Conservation (phyloP, 2,797 vertebrate species). For the Macropodus opercularis region DNA sequence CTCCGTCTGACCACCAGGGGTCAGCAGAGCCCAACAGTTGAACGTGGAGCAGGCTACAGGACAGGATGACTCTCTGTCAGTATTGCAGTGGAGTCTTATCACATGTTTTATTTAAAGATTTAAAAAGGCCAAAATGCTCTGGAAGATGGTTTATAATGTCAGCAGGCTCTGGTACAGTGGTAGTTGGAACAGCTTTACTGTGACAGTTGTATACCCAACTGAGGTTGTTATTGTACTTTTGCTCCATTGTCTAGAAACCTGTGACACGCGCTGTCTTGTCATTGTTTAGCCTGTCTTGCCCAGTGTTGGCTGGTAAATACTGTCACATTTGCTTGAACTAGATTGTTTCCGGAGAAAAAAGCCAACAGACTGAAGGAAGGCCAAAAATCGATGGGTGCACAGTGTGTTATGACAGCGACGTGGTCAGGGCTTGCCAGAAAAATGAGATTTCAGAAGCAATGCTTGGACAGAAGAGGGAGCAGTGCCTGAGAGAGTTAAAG, state of each 20-base stretch:
- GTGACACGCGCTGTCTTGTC: neutral
- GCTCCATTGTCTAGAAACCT: neutral
- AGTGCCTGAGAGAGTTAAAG: slow-evolving; percentile 52
- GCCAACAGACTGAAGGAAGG: slow-evolving; percentile 10
- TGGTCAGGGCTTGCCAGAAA: slow-evolving; percentile 41
- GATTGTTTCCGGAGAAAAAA: slow-evolving; percentile 25
- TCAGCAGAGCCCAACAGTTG: slow-evolving; percentile 51
- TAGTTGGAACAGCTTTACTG: no score
- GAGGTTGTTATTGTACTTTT: slow-evolving; percentile 4
- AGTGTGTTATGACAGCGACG: slow-evolving; percentile 28
- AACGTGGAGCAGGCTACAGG: neutral
- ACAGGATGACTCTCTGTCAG: no score
- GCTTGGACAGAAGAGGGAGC: slow-evolving; percentile 39
- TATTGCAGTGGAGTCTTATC: no score
- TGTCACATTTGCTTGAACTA: slow-evolving; percentile 14
- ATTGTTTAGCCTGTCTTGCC: neutral
- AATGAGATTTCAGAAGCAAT: slow-evolving; percentile 35
- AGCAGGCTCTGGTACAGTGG: slow-evolving; percentile 55
- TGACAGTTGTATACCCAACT: neutral
- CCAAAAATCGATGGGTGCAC: slow-evolving; percentile 19
- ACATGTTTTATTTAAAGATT: neutral
- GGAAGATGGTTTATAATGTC: slow-evolving; percentile 29
- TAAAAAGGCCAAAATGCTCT: slow-evolving; percentile 16
- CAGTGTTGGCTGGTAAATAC: slow-evolving; percentile 9
- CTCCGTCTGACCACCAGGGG: slow-evolving; percentile 47